Evolutionary conservation across 2,113 vertebrate genomes (phyloP), one percentile per base, ranked within the genome.

Genomic region (Baryphthengus martii): DNA sequence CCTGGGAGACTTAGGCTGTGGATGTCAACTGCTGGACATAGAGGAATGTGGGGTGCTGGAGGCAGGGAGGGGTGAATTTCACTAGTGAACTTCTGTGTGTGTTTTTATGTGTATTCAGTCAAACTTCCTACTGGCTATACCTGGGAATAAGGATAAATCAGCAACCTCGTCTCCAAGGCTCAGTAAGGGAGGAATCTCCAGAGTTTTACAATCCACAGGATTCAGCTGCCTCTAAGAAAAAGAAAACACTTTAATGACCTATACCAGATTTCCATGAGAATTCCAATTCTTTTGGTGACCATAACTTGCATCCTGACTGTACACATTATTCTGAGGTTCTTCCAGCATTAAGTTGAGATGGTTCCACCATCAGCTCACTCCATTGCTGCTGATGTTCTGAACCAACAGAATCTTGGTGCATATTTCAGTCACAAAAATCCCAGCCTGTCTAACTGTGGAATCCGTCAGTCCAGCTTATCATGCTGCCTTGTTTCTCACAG

Each of bases 1-100:
- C n/a, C 49, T 62, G 65, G 35, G 70, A 71, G 25, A 39, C 13
- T 59, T 59, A 39, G 50, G 56, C 56, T 85, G 3, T 71, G 65
- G n/a, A 13, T 89, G 45, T 42, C 16, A 62, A 2, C 21, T 81
- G 28, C 55, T 81, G 35, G 59, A 67, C 31, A 49, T 66, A 18
- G 0, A 3, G 8, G 13, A 5, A 5, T 31, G 17, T 5, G 35
- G 15, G 10, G 10, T 72, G 49, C 49, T 59, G 55, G 7, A 73
- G 8, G 0, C 0, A 4, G 5, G 13, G 6, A 35, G 4, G 7
- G 7, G 6, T 44, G 59, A 74, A 25, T 67, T 8, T 29, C 18
- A 24, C 23, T 17, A 33, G 29, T 35, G 39, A 58, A 42, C 82
- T 68, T 88, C 49, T 42, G 31, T 77, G 21, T 68, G 0, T 59